These are phyloP conservation scores for Coregonus clupeaformis DNA, from an alignment of 2,113 vertebrate genomes.

Conservation along the genomic window DNA sequence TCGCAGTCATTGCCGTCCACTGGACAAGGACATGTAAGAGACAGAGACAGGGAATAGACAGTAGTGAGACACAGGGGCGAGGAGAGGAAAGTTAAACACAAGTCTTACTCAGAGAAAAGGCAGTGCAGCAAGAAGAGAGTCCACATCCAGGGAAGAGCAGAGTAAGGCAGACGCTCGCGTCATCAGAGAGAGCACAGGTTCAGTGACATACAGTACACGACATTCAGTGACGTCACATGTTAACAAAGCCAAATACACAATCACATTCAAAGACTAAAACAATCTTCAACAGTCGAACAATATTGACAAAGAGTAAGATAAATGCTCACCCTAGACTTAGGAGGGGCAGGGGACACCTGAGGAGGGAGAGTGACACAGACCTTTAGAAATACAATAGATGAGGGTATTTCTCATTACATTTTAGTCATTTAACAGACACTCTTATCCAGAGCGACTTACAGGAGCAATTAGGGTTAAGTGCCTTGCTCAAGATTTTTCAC, in stretches of 20 bases:
- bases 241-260: not conserved
- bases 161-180: constrained; percentile 29
- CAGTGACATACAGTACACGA: not conserved
- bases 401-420: no score
- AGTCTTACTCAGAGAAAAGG: constrained; percentile 59
- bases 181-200: constrained; percentile 31
- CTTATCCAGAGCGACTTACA: no score
- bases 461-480: no score
- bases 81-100: constrained; percentile 39
- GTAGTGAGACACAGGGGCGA: not conserved
- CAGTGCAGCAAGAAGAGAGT: constrained; percentile 17
- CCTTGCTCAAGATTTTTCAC: no score
- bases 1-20: constrained; percentile 90
- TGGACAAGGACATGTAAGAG: constrained; percentile 77
- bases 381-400: constrained; percentile 6
- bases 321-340: constrained; percentile 78
- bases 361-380: constrained; percentile 23
- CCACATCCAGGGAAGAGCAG: not conserved
- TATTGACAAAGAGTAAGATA: not conserved
- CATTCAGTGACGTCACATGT: not conserved
- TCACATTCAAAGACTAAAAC: not conserved
- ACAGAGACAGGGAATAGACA: constrained; percentile 65
- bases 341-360: constrained; percentile 76
- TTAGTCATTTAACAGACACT: no score
- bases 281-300: not conserved